Conservation (phyloP, 1,140 invertebrate genomes). For the Heliconius himera region DNA sequence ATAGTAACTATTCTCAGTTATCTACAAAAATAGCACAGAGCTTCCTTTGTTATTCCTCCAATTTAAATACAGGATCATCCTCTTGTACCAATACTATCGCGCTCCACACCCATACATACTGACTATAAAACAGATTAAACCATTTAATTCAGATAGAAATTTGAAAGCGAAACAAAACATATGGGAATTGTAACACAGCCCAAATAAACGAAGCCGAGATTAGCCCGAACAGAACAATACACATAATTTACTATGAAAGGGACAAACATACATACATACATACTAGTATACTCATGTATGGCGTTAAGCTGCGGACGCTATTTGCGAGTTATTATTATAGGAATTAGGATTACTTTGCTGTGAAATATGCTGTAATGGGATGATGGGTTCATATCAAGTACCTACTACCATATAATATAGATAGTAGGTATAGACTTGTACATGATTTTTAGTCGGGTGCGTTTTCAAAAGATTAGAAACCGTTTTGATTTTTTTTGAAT, state of each 20-base stretch:
- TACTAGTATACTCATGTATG: background rate
- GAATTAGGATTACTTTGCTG: slow-evolving; percentile 27
- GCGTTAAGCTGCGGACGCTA: slow-evolving; percentile 14
- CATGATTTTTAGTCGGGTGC: too few species aligned
- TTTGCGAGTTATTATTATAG: slow-evolving; percentile 19
- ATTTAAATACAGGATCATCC: background rate
- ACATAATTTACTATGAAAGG: slow-evolving; percentile 24
- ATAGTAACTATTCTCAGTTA: too few species aligned
- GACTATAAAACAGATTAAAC: slow-evolving; percentile 17
- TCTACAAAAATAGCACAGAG: too few species aligned
- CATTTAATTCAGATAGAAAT: slow-evolving; percentile 34
- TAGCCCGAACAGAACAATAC: slow-evolving; percentile 33
- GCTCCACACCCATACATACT: background rate
- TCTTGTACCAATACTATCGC: background rate
- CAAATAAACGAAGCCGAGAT: slow-evolving; percentile 34
- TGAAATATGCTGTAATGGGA: background rate
- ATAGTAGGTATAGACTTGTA: too few species aligned
- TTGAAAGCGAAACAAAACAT: slow-evolving; percentile 30
- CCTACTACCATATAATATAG: background rate
- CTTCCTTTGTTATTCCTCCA: background rate
- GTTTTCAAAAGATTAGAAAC: too few species aligned
- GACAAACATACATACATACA: slow-evolving; percentile 7
- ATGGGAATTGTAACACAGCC: slow-evolving; percentile 27
- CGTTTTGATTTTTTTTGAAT: too few species aligned
- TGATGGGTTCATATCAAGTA: background rate